Conservation (phyloP, 2,797 vertebrate species). For the Psittacula derbiana region DNA sequence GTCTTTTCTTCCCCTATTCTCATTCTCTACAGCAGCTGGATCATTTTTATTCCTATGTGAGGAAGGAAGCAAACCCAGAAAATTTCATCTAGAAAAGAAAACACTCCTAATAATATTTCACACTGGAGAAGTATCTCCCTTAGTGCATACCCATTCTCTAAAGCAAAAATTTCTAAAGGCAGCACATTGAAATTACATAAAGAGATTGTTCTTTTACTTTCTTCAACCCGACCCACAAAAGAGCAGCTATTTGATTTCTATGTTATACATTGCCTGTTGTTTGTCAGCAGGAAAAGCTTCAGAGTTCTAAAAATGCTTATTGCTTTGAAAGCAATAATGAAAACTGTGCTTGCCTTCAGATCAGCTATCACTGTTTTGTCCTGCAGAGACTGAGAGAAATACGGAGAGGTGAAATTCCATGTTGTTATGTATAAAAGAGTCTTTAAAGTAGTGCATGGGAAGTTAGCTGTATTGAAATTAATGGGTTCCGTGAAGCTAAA, state of each 20-base stretch:
- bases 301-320: constrained; percentile 10
- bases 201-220: neutral
- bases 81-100: neutral
- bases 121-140: neutral
- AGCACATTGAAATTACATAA: neutral
- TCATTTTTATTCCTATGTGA: neutral
- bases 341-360: constrained; percentile 8
- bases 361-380: neutral
- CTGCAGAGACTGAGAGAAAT: neutral
- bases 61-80: neutral
- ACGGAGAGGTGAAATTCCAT: neutral
- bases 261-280: neutral
- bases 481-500: constrained; percentile 25
- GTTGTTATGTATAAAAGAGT: neutral
- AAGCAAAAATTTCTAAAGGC: neutral
- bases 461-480: constrained; percentile 19
- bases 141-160: neutral
- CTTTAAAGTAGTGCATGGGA: neutral
- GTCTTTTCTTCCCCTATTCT: neutral
- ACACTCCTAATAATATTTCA: neutral
- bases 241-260: neutral
- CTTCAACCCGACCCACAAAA: neutral
- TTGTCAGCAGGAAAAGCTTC: constrained; percentile 33
- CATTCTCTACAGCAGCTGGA: neutral
- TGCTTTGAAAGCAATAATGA: constrained; percentile 21